phyloP scores from a whole-genome alignment of 2,888 invertebrate genomes.

The Belgica antarctica region DNA sequence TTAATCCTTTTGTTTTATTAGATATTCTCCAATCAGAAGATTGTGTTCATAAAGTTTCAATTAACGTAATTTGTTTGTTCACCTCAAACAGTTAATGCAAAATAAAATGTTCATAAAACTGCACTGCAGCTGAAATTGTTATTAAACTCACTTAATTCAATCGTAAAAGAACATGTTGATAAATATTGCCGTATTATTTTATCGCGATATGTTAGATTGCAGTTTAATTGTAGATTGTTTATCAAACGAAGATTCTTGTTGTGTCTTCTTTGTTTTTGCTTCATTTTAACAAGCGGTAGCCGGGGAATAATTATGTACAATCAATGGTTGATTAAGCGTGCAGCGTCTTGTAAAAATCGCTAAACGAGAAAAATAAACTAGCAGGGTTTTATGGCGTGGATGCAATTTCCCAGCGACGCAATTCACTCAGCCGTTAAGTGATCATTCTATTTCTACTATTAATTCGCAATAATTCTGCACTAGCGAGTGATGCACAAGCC shows the following conservation, averaged over 20 bases:
- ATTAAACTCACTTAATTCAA: too few relatives aligned
- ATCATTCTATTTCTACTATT: constrained; percentile 4
- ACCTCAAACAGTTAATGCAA: too few relatives aligned
- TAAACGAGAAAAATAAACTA: neutral
- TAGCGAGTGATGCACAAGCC: neutral
- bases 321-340: neutral
- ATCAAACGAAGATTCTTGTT: neutral
- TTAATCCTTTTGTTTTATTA: too few relatives aligned
- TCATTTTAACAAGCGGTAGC: constrained; percentile 14
- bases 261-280: neutral
- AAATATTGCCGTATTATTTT: too few relatives aligned
- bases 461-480: constrained; percentile 2
- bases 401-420: neutral
- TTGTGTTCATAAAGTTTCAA: too few relatives aligned
- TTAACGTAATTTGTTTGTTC: too few relatives aligned
- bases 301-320: constrained; percentile 13
- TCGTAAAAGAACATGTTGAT: too few relatives aligned
- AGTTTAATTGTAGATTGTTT: constrained; percentile 14
- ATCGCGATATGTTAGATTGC: constrained; percentile 10
- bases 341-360: neutral
- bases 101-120: too few relatives aligned
- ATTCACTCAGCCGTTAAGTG: constrained; percentile 3
- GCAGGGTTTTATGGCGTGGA: neutral
- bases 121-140: too few relatives aligned
- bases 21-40: too few relatives aligned